Percentiles rank a stretch among this genome's conserved stretches.
phyloP scores from a whole-genome alignment of 2,113 vertebrate genomes.

The Pomatostomus ruficeps region DNA sequence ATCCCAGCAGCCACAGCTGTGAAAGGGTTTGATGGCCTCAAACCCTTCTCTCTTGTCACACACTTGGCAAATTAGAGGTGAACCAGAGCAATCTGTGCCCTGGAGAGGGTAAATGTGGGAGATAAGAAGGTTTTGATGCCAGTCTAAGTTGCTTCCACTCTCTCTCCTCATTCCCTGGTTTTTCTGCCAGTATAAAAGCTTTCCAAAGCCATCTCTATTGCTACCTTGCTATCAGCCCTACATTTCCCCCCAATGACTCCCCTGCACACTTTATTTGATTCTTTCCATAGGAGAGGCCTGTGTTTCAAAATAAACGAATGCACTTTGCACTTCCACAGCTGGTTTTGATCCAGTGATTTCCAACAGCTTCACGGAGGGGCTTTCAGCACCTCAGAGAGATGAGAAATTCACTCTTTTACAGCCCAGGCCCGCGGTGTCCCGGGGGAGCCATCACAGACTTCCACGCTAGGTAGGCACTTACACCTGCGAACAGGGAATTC shows the following conservation, averaged over 20 bases:
- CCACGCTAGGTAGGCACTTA: background rate
- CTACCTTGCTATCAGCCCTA: background rate
- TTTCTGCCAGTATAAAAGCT: background rate
- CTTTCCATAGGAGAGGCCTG: background rate
- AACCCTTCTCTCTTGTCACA: constrained; percentile 39
- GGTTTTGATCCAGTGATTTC: background rate
- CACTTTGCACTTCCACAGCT: background rate
- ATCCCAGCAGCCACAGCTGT: constrained; percentile 20
- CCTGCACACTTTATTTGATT: background rate
- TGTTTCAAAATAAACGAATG: background rate
- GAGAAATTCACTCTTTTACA: background rate
- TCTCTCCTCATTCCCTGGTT: background rate
- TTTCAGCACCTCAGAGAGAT: background rate
- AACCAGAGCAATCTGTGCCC: constrained; percentile 30
- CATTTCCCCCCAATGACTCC: background rate
- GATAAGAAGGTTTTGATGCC: background rate
- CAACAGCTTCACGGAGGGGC: background rate
- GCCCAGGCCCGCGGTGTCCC: background rate
- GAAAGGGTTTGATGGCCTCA: too few relatives aligned
- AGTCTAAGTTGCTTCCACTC: background rate
- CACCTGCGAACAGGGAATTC: background rate
- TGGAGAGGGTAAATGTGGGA: background rate
- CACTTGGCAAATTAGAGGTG: constrained; percentile 66
- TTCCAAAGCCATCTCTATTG: background rate
- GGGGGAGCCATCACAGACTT: background rate